A percentile compares a stretch with the other conserved stretches of the same genome.
These are phyloP conservation scores for Enteromius trimaculatus DNA, from an alignment of 2,797 vertebrate species.

Conservation along the genomic window DNA sequence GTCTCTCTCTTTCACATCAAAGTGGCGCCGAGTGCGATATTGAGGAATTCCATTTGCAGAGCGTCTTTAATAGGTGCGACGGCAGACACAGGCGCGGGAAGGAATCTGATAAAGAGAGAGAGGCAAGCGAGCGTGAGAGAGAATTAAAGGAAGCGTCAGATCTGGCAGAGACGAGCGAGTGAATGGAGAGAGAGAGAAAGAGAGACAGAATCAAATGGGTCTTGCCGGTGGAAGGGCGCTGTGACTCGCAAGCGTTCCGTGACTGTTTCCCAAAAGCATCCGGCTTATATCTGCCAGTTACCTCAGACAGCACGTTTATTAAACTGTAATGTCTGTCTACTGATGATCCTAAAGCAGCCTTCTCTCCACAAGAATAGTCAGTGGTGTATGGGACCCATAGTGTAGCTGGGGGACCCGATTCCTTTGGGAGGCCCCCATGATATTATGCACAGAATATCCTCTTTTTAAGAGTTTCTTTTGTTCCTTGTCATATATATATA, in stretches of 20 bases:
- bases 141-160: conserved; percentile 54
- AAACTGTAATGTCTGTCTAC: conserved; percentile 11
- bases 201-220: conserved; percentile 49
- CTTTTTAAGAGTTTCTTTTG: background rate
- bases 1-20: conserved; percentile 51
- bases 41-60: conserved; percentile 60
- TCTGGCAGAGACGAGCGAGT: conserved; percentile 45
- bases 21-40: conserved; percentile 47
- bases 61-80: conserved; percentile 61
- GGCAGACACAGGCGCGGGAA: conserved; percentile 43
- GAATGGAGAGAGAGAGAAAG: conserved; percentile 24
- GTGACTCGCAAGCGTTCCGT: conserved; percentile 34
- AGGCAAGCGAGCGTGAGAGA: conserved; percentile 43
- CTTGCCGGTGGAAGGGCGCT: conserved; percentile 14
- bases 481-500: background rate
- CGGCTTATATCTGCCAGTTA: conserved; percentile 33
- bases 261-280: conserved; percentile 31
- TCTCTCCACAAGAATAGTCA: background rate
- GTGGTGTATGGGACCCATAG: background rate
- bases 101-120: conserved; percentile 55
- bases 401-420: background rate
- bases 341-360: background rate
- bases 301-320: conserved; percentile 32
- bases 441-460: background rate
- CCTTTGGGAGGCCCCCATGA: background rate